These are phyloP conservation scores for Epistrophe eligans DNA, from an alignment of 2,888 invertebrate genomes.

Conservation along the genomic window DNA sequence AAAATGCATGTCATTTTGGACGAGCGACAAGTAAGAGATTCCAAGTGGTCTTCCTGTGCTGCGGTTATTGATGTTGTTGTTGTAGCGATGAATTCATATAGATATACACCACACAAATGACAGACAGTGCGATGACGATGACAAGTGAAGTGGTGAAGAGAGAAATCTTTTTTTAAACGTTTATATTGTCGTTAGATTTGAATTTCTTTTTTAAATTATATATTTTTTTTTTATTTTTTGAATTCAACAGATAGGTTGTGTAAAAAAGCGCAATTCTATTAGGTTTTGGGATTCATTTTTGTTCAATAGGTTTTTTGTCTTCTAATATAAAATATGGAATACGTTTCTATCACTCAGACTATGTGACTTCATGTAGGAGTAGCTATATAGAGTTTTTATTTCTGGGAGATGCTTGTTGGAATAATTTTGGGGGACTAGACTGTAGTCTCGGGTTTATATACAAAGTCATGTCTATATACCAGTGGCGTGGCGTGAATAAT, in stretches of 20 bases:
- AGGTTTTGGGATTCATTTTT: constrained; percentile 38
- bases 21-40: constrained; percentile 57
- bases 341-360: neutral
- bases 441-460: neutral
- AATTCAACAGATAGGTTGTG: constrained; percentile 29
- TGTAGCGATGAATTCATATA: constrained; percentile 44
- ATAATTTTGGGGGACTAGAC: constrained; percentile 4
- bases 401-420: neutral
- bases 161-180: constrained; percentile 51
- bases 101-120: constrained; percentile 28
- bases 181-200: constrained; percentile 16
- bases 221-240: neutral
- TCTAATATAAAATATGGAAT: neutral
- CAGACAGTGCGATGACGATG: constrained; percentile 41
- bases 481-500: too few relatives aligned
- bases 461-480: constrained; percentile 10
- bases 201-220: constrained; percentile 1
- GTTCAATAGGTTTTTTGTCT: constrained; percentile 42
- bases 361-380: constrained; percentile 40
- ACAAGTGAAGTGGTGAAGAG: constrained; percentile 58
- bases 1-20: constrained; percentile 73
- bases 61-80: neutral
- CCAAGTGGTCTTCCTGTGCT: constrained; percentile 5
- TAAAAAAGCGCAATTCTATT: constrained; percentile 34
- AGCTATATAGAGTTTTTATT: neutral